These are phyloP conservation scores for Sarcophaga subvicina DNA, from an alignment of 2,888 invertebrate species.

Conservation along the genomic window DNA sequence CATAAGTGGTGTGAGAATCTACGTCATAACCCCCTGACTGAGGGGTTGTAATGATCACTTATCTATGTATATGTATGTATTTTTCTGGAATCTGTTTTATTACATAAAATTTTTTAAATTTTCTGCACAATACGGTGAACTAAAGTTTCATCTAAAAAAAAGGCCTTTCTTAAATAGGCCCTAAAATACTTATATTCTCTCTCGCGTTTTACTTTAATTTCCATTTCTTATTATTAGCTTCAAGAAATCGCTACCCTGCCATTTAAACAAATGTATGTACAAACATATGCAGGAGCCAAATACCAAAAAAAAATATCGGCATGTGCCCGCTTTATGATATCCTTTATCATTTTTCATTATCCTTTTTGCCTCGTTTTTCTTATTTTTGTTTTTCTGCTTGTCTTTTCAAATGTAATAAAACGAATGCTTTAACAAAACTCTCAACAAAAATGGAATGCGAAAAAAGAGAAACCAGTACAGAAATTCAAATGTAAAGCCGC, in stretches of 20 bases:
- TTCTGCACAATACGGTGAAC: too few species aligned
- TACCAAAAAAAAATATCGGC: too few species aligned
- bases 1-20: too few species aligned
- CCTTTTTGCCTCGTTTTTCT: background rate
- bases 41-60: too few species aligned
- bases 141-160: background rate
- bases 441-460: constrained; percentile 1
- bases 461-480: background rate
- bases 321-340: constrained; percentile 9
- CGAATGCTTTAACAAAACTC: background rate
- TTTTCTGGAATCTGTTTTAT: too few species aligned
- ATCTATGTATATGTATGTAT: too few species aligned
- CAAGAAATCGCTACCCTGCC: background rate
- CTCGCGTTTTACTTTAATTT: background rate
- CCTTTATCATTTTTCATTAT: constrained; percentile 54
- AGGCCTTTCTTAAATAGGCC: background rate
- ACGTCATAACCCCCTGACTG: too few species aligned
- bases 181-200: background rate
- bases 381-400: background rate
- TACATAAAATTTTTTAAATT: too few species aligned
- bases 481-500: constrained; percentile 26
- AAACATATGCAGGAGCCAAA: background rate
- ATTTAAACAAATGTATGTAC: background rate
- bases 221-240: background rate
- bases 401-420: constrained; percentile 56